phyloP scores from a whole-genome alignment of 2,888 invertebrate genomes.

The Hedychridium roseum region DNA sequence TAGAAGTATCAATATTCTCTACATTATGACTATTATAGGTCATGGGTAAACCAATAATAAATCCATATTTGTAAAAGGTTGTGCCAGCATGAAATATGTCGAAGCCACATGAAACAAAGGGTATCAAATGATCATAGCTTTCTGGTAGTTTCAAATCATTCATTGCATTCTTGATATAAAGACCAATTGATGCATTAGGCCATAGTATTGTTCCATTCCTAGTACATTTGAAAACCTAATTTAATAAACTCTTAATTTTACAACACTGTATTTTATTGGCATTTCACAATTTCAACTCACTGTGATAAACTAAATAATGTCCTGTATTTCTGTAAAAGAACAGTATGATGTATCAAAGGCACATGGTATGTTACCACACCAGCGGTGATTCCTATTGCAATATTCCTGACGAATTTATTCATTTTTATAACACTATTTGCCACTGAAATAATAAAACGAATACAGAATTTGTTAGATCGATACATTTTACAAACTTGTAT shows the following conservation, averaged over 20 bases:
- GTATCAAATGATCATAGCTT: conserved; percentile 66
- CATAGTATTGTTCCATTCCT: not conserved
- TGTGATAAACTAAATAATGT: conserved; percentile 72
- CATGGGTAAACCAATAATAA: conserved; percentile 76
- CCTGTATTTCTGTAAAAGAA: conserved; percentile 70
- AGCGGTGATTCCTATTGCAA: conserved; percentile 1
- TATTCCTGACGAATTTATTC: too few species aligned
- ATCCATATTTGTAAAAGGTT: conserved; percentile 67
- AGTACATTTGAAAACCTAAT: not conserved
- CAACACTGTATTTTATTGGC: not conserved
- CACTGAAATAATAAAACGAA: too few species aligned
- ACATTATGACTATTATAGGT: too few species aligned
- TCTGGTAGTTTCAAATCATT: conserved; percentile 69
- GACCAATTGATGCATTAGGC: conserved; percentile 64
- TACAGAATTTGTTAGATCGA: too few species aligned
- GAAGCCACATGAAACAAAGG: conserved; percentile 78
- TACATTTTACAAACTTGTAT: too few species aligned
- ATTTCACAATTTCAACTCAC: conserved; percentile 61
- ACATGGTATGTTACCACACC: not conserved
- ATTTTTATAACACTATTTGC: too few species aligned
- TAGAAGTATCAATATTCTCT: conserved; percentile 66
- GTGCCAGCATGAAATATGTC: conserved; percentile 77
- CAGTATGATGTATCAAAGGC: conserved; percentile 67
- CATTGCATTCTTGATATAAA: conserved; percentile 70
- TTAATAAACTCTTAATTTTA: not conserved